phyloP scores from a whole-genome alignment of 1,140 invertebrate species.

The Diabrotica virgifera region DNA sequence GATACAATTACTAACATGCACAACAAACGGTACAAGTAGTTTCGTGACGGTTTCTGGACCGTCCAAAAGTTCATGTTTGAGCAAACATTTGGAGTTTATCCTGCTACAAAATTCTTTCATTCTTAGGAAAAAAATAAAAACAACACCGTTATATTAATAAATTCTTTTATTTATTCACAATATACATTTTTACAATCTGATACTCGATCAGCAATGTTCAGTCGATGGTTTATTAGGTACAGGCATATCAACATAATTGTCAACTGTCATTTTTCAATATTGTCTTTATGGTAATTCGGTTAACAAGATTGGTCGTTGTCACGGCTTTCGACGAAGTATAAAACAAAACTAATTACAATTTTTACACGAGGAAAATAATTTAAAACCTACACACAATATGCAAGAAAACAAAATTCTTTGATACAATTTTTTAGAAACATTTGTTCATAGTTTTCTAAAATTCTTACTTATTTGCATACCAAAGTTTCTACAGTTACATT shows the following conservation, averaged over 20 bases:
- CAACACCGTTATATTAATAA: conserved; percentile 6
- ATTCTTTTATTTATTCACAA: conserved; percentile 11
- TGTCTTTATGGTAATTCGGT: too few relatives aligned
- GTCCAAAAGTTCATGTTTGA: too few relatives aligned
- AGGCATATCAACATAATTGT: background rate
- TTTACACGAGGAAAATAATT: conserved; percentile 24
- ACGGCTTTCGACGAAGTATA: background rate
- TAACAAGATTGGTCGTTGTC: too few relatives aligned
- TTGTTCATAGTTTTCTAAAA: too few relatives aligned
- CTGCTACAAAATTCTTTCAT: too few relatives aligned
- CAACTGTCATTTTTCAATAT: too few relatives aligned
- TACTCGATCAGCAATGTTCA: background rate
- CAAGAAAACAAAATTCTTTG: background rate
- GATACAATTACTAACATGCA: too few relatives aligned
- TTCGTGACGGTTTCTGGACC: too few relatives aligned
- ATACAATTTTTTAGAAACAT: background rate
- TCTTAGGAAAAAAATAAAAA: background rate
- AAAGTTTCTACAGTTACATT: too few relatives aligned
- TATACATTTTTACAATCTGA: conserved; percentile 1
- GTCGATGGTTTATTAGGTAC: background rate
- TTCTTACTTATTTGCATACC: too few relatives aligned
- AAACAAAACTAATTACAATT: conserved; percentile 28
- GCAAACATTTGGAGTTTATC: too few relatives aligned
- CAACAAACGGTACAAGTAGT: too few relatives aligned
- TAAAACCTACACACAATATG: conserved; percentile 16